Evolutionary conservation across 2,113 vertebrate genomes (phyloP), one percentile per base, ranked within the genome.

Genomic region (Protobothrops flavoviridis): DNA sequence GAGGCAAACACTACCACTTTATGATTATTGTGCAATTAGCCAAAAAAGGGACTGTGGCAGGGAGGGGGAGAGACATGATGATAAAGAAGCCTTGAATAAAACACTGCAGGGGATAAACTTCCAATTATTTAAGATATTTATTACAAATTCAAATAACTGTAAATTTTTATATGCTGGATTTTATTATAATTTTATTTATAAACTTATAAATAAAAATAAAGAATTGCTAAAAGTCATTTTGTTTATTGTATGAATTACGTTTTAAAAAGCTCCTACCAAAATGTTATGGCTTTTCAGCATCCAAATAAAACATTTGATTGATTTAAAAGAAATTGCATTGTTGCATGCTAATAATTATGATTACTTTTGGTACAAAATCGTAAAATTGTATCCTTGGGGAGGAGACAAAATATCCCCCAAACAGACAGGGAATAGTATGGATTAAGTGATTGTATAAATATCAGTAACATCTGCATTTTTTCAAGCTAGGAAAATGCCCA

Each of bases 1-100:
- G 95, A 94, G 96, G 87, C 94, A 96, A 96, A 95, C 95, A 96
- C 93, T 92, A 94, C 94, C 0, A 0, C 90, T 96, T 97, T 92
- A 90, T 94, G 87, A 94, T 95, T 95, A 94, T 93, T 95, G 91
- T 93, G 69, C 92, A 96, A 92, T 93, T 96, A 96, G 90, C 94
- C 96, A 96, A 95, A 95, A 96, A 87, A 89, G 26, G 21, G 33
- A 26, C 11, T 91, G 91, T 93, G 89, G 93, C 92, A 48, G 26
- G 39, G 69, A 55, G 52, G 91, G 92, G 94, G 91, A 91, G 24
- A 85, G 55, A 64, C 69, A 86, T 0, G 53, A 64, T 93, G 85
- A 91, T 10, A 88, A 90, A 90, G 26, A 59, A 17, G 94, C 92
- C 87, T n/a, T 1, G 87, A 94, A 59, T 85, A 87, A 56, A 90